Evolutionary conservation across 2,797 vertebrate genomes (phyloP).

Genomic region (Rhinoraja longicauda): DNA sequence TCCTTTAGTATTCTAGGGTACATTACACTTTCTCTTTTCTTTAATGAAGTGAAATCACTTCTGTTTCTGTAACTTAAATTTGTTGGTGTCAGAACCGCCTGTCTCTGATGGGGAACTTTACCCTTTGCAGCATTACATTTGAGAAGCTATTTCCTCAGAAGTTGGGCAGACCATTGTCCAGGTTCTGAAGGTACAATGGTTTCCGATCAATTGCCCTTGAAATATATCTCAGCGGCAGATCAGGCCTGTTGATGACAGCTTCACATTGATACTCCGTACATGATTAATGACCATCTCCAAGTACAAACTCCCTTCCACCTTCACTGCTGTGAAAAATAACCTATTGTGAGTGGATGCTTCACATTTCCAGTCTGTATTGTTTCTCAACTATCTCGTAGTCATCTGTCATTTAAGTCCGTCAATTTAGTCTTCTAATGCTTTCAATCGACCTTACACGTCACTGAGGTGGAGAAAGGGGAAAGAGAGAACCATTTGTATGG

Average conservation of each 20-base stretch:
- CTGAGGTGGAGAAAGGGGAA: background rate
- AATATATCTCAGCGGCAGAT: background rate
- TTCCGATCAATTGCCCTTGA: conserved; percentile 13
- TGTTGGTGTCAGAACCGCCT: background rate
- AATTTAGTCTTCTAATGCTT: background rate
- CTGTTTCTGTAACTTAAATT: background rate
- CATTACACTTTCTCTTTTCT: background rate
- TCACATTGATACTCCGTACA: background rate
- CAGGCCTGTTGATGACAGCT: conserved; percentile 3
- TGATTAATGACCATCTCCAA: conserved; percentile 2
- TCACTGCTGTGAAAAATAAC: background rate
- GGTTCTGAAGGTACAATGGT: too few species aligned
- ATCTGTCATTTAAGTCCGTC: background rate
- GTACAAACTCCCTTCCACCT: background rate
- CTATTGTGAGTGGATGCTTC: background rate
- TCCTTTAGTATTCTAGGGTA: background rate
- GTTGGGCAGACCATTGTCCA: background rate
- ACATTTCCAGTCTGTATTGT: background rate
- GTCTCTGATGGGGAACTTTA: background rate
- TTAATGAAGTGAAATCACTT: background rate
- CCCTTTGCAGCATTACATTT: background rate
- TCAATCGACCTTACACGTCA: background rate
- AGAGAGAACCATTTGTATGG: background rate
- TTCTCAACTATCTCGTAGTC: background rate
- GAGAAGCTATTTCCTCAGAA: background rate